Evolutionary conservation across 2,797 vertebrate genomes (phyloP), one percentile per base, ranked within the genome.

Genomic region (Saguinus oedipus): DNA sequence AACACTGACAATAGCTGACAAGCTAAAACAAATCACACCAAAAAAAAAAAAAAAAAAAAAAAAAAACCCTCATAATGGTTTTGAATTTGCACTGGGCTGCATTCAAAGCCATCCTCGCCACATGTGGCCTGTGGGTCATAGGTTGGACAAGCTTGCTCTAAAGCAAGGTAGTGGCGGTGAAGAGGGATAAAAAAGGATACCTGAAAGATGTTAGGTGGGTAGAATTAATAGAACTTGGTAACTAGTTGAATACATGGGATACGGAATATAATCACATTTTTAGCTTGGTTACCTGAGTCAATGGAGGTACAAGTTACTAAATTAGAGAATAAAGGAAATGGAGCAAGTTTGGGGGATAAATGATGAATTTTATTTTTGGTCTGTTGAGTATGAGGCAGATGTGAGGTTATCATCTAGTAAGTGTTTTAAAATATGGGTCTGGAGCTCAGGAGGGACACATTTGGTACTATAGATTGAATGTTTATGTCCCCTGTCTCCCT

Each of bases 401-500:
- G 30, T 84, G 33, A 10, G 11, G 36, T 59, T 53, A 59, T 19
- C 39, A 68, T 76, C 19, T 76, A 44, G 64, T 44, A 64, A 89
- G 5, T 95, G 53, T 53, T 19, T 96, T 89, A 80, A 94, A 85
- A 75, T 61, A 89, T 57, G 70, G 68, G 4, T 50, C 50, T 91
- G 26, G 50, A 57, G 27, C 50, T 78, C 33, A 30, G 59, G 70
- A 85, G 36, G 81, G 61, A 75, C 44, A 50, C 19, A 36, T 78
- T 91, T 81, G 42, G 24, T 75, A 24, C 12, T 75, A 27, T 26
- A 88, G 33, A 80, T 24, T 64, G 84, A 46, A 70, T 59, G 4
- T 26, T 79, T 44, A 50, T 48, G 53, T 59, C 22, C 20, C 42
- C 30, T 30, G n/a, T 15, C 53, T 39, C 30, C 9, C 17, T 4